phyloP scores from a whole-genome alignment of 2,113 vertebrate genomes.

The Tychaedon coryphoeus region DNA sequence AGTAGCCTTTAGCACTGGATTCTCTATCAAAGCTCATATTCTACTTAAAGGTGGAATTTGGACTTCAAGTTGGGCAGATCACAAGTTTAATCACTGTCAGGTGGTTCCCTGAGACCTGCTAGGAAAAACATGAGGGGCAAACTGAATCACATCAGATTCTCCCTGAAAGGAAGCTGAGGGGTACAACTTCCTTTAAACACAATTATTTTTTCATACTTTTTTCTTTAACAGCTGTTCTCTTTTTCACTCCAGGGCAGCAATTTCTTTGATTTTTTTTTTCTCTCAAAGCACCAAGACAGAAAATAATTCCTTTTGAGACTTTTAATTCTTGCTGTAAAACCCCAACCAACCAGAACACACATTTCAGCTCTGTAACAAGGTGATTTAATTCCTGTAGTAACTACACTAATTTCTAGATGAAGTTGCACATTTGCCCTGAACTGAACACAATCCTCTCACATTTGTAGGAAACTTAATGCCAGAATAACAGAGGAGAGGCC shows the following conservation, averaged over 20 bases:
- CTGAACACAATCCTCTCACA: background rate
- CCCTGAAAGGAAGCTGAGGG: background rate
- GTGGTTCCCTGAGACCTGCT: background rate
- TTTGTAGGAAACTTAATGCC: background rate
- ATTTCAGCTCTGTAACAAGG: background rate
- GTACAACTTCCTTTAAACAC: background rate
- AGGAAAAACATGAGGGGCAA: background rate
- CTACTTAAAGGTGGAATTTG: background rate
- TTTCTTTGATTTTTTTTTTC: background rate
- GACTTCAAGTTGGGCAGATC: background rate
- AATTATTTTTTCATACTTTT: background rate
- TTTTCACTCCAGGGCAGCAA: background rate
- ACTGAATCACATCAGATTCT: background rate
- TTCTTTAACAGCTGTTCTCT: background rate
- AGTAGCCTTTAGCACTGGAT: background rate
- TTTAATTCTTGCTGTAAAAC: background rate
- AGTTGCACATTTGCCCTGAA: background rate
- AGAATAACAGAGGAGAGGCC: rapidly evolving
- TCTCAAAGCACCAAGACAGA: background rate
- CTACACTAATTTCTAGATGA: background rate
- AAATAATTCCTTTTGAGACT: background rate
- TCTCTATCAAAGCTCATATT: background rate
- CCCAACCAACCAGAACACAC: background rate
- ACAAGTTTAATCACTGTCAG: background rate
- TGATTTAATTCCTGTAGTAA: background rate